Evolutionary conservation across 1,140 invertebrate genomes (phyloP), one percentile per base, ranked within the genome.

Genomic region (Oreohelix idahoensis): DNA sequence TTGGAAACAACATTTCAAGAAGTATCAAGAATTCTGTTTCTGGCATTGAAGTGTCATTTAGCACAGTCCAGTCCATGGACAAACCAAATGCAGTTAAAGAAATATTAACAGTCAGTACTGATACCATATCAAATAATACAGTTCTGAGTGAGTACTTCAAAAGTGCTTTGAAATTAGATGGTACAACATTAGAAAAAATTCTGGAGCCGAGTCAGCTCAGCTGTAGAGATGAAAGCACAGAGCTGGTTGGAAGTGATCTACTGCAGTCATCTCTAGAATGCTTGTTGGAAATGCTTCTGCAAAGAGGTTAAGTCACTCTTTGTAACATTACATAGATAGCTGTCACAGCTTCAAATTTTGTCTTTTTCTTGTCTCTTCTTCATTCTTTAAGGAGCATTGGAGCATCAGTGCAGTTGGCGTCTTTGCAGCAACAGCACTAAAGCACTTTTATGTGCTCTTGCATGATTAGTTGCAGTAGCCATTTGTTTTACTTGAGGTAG

Each of bases 191-290:
- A 10, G 51, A 17, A 17, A 10, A 58, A 23, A 58, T 58, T 2
- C 23, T 26, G 26, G 51, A 45, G n/a, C n/a, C 63, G 1, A 35
- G 2, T 35, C n/a, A 66, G 4, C 10, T 4, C 29, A 32, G 1
- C 17, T 66, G 63, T 66, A 66, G 20, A 35, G 29, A 66, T 32
- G 53, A 58, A 58, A 23, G 23, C 26, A 5, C 15, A 13, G 53
- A 58, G 15, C 13, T 23, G 53, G 26, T 5, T 58, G 53, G 53
- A n/a, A 32, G 42, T 51, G 74, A 45, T 32, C 39, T 76, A 23
- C 39, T 76, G 74, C 39, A 51, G 74, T 76, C 74, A 51, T 76
- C 74, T n/a, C 45, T 76, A 53, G 74, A 76, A 49, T 76, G 74
- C 32, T 51, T 76, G 29, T 32, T 76, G 74, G 74, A 76, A 49